Evolutionary conservation across 2,113 vertebrate genomes (phyloP).

Genomic region (Corythornis cristatus): DNA sequence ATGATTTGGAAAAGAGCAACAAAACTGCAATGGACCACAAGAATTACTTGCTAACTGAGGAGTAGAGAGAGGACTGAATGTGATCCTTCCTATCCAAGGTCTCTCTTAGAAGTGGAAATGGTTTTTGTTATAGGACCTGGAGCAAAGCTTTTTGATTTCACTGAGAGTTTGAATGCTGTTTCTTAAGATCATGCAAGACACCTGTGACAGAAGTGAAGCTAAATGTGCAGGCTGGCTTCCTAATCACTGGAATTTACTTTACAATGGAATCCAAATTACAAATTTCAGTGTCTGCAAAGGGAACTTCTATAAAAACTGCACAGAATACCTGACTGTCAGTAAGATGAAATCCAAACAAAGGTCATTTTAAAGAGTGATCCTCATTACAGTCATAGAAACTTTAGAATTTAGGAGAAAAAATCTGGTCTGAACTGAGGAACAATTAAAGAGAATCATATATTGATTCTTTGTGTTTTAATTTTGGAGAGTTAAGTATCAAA

Average conservation of each 20-base stretch:
- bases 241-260: neutral
- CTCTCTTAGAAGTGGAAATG: neutral
- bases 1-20: neutral
- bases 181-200: neutral
- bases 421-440: neutral
- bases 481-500: neutral
- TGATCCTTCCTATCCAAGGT: neutral
- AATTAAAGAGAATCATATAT: neutral
- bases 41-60: neutral
- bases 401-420: neutral
- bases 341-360: neutral
- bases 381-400: neutral
- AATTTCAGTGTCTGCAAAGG: neutral
- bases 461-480: neutral
- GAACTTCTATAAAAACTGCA: neutral
- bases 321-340: neutral
- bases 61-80: neutral
- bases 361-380: neutral
- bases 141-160: neutral
- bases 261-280: neutral
- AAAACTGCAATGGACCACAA: neutral
- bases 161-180: neutral
- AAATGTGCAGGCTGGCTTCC: neutral
- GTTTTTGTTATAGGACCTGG: fast-evolving
- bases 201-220: neutral